Conservation (phyloP, 2,888 invertebrate species). For the Bugulina stolonifera region DNA sequence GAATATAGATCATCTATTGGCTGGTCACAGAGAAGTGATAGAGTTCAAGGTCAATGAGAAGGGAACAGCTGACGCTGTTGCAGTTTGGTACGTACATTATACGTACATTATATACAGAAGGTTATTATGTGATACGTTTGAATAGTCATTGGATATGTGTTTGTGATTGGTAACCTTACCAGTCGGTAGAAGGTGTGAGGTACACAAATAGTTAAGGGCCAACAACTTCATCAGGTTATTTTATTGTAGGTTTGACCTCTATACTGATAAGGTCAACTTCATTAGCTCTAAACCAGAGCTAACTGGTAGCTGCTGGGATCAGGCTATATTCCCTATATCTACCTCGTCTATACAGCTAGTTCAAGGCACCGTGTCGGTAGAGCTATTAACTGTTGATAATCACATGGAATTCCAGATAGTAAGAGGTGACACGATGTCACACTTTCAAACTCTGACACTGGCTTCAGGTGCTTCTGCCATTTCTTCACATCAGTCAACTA, state of each 20-base stretch:
- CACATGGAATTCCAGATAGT: background rate
- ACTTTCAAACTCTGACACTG: too few species aligned
- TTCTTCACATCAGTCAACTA: too few species aligned
- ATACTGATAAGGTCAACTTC: background rate
- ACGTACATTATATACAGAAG: too few species aligned
- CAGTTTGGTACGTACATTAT: background rate
- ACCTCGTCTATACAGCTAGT: background rate
- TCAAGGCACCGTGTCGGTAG: background rate
- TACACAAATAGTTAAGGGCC: too few species aligned
- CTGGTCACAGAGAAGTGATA: conserved; percentile 5
- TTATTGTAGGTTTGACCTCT: conserved; percentile 15
- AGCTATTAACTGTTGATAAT: background rate
- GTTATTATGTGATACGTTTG: too few species aligned
- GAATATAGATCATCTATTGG: background rate
- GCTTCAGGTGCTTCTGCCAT: too few species aligned
- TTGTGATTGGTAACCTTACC: too few species aligned
- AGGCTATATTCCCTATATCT: background rate
- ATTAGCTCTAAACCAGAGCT: background rate
- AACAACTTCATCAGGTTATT: too few species aligned
- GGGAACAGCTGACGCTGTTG: background rate
- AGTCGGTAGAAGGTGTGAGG: too few species aligned
- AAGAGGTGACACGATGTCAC: background rate
- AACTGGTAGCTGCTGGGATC: background rate
- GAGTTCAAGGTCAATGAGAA: background rate
- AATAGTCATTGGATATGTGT: too few species aligned